phyloP scores from a whole-genome alignment of 64 coral and sea anemone species.

The Montipora cactus region DNA sequence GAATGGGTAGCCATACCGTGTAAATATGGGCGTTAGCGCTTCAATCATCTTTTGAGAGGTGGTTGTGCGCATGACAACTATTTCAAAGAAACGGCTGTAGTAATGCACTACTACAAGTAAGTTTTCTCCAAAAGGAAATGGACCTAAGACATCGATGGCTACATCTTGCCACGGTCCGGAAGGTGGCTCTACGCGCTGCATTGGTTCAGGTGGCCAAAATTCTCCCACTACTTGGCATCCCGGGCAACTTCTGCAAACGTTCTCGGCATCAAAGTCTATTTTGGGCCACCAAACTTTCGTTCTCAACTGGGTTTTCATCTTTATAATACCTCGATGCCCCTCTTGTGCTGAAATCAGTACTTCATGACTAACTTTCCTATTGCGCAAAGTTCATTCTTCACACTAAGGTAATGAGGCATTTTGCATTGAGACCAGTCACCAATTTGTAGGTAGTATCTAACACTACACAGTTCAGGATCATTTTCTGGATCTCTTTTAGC shows the following conservation, averaged over 20 bases:
- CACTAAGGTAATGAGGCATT: not conserved
- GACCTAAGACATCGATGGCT: too few relatives aligned
- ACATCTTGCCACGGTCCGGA: too few relatives aligned
- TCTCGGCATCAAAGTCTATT: conserved; percentile 23
- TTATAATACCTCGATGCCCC: too few relatives aligned
- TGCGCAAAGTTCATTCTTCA: conserved; percentile 21
- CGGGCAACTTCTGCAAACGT: conserved; percentile 24
- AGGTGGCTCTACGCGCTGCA: not conserved
- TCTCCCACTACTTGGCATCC: conserved; percentile 68
- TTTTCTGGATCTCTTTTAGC: conserved; percentile 15
- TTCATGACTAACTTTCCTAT: conserved; percentile 17
- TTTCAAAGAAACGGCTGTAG: too few relatives aligned
- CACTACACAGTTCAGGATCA: conserved; percentile 10
- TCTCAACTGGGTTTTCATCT: too few relatives aligned
- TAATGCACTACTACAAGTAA: too few relatives aligned
- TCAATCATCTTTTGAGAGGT: too few relatives aligned
- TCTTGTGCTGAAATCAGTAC: not conserved
- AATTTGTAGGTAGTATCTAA: not conserved
- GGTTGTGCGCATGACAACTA: too few relatives aligned
- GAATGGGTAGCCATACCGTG: too few relatives aligned
- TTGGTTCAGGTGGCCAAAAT: conserved; percentile 37
- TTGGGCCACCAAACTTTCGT: not conserved
- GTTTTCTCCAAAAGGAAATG: too few relatives aligned
- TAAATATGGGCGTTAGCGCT: too few relatives aligned
- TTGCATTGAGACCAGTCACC: conserved; percentile 53